These are phyloP conservation scores for Napeogenes inachia DNA, from an alignment of 2,888 invertebrate genomes.

Conservation along the genomic window DNA sequence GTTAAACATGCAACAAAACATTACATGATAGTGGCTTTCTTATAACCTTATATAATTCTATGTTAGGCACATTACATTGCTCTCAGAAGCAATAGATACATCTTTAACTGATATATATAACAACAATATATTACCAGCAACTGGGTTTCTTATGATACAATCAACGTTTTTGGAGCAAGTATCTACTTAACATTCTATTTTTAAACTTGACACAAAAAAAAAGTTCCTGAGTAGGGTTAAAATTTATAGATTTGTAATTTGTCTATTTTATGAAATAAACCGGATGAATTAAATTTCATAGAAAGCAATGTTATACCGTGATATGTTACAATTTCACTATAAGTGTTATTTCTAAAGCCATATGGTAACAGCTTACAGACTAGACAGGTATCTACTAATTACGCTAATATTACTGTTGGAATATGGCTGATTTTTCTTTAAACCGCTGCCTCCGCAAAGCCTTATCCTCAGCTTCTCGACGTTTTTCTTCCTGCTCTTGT, in stretches of 20 bases:
- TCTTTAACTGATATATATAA: not conserved
- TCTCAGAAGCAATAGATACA: conserved; percentile 8
- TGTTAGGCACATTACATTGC: conserved; percentile 24
- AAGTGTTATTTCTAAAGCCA: conserved; percentile 44
- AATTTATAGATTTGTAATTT: too few species aligned
- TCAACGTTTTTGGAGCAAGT: not conserved
- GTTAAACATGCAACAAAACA: conserved; percentile 36
- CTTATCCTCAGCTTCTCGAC: conserved; percentile 89
- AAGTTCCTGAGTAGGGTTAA: not conserved
- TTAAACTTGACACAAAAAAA: not conserved
- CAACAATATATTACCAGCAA: not conserved
- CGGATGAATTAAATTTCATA: conserved; percentile 7
- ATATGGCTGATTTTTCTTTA: conserved; percentile 91
- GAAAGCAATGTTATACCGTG: not conserved
- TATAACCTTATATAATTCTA: conserved; percentile 10
- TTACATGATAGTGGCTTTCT: conserved; percentile 6
- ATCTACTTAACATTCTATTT: not conserved
- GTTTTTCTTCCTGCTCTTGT: conserved; percentile 93
- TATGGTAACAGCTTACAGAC: conserved; percentile 72
- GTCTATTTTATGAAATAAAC: conserved; percentile 1
- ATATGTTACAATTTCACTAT: conserved; percentile 3
- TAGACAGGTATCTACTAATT: conserved; percentile 51
- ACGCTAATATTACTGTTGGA: conserved; percentile 65
- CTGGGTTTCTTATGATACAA: not conserved
- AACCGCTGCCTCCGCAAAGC: conserved; percentile 89